These are phyloP conservation scores for Colletes gigas DNA, from an alignment of 1,140 invertebrate species.

Conservation along the genomic window DNA sequence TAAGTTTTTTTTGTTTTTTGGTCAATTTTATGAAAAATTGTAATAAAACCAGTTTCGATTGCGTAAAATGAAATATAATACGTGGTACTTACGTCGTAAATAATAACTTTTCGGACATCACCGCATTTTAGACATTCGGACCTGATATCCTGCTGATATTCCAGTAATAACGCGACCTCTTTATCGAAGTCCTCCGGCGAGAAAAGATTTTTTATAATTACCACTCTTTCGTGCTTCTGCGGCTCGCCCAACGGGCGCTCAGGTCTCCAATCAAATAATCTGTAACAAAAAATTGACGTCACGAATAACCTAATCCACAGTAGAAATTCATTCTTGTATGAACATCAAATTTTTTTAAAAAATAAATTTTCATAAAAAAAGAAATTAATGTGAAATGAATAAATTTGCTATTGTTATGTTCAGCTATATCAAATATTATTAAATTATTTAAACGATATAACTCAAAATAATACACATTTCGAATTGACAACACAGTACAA, in stretches of 20 bases:
- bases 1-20: too few species aligned
- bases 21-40: neutral
- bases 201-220: constrained; percentile 98
- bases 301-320: neutral
- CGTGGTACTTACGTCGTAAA: constrained; percentile 92
- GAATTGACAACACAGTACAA: too few species aligned
- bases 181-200: constrained; percentile 93
- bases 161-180: constrained; percentile 93
- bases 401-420: too few species aligned
- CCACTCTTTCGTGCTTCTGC: constrained; percentile 92
- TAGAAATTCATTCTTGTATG: neutral
- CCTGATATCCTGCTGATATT: constrained; percentile 94
- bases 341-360: neutral
- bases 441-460: too few species aligned
- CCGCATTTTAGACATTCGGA: constrained; percentile 96
- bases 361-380: too few species aligned
- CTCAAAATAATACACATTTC: too few species aligned
- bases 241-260: constrained; percentile 93
- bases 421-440: too few species aligned
- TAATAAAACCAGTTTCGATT: neutral
- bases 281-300: constrained; percentile 72
- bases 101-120: constrained; percentile 93
- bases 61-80: neutral
- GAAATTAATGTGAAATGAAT: too few species aligned
- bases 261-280: constrained; percentile 97